Evolutionary conservation across 2,797 vertebrate genomes (phyloP), one percentile per base, ranked within the genome.

Genomic region (Peromyscus melanophrys): DNA sequence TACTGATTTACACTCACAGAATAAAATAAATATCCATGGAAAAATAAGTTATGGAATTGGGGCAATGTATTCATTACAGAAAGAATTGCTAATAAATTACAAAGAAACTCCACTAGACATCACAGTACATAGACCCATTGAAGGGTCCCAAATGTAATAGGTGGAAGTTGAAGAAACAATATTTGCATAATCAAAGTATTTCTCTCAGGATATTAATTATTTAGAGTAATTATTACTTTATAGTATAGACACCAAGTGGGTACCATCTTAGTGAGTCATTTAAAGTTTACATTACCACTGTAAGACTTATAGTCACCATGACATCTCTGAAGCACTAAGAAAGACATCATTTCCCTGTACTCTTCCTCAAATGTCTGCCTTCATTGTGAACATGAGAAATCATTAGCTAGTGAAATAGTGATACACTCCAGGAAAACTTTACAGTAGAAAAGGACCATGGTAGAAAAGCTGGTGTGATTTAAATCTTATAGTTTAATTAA

Each of bases 81-180:
- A 91, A 7, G 55, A 82, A 86, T 82, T 91, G 27, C 95, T 82
- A 92, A 67, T 77, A 89, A 91, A 31, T 87, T 71, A 80, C 78
- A 69, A 87, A 61, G 29, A 43, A 40, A 49, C 67, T 17, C 46
- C 8, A 0, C 37, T 40, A 90, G 63, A 43, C 49, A 59, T 10
- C 25, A 23, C 5, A 34, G 29, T 87, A 40, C 4, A 12, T 0
- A 43, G 59, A 34, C 43, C 55, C 34, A 11, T 8, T 1, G 1
- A 37, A 46, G 14, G 29, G 9, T 73, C 49, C 31, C 95, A 83
- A 63, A 90, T 23, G 88, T 67, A 80, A 37, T 61, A 65, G 27
- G 25, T 76, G 55, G 80, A 82, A 83, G 75, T 67, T 75, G n/a
- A n/a, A 88, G 73, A 88, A 94, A n/a, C 16, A 89, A 37, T 92